Base-by-base conservation (phyloP, 2,113 vertebrate species). In the Carassius carassius region DNA sequence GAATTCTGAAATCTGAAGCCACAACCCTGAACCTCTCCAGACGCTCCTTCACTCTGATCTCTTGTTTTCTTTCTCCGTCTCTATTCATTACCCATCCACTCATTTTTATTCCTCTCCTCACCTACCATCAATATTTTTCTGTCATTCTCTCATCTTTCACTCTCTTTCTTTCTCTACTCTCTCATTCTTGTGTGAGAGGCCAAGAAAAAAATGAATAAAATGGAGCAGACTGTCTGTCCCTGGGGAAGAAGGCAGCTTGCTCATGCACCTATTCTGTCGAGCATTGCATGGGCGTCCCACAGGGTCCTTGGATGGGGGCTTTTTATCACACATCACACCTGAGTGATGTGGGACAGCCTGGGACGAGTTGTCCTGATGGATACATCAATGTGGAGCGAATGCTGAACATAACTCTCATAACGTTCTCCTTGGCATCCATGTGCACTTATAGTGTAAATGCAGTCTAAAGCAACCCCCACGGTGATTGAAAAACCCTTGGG, bases 161-260 rank as follows among this genome's bases (percentile, higher is more conserved):
- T 75, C 76, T 75, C 83, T 89, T 87, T 85, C 78, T 84, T 86
- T 81, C 89, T 89, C 88, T 89, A 69, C 54, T 37, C 25, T 44
- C 58, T 32, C 23, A 81, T 56, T 78, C 81, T 74, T 72, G n/a
- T 13, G 49, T 37, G 65, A 78, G 56, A 73, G 67, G 16, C 23
- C 3, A 72, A 70, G 70, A 89, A 85, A 86, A 89, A 86, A 63
- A 89, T 92, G 91, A 91, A 89, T 86, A 91, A 92, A 93, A 91
- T 76, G 90, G 86, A 89, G 85, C 80, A 69, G 87, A 82, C 81
- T 54, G 73, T 84, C 90, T 81, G 73, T 84, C 90, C 81, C 83
- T 2, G 6, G 88, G 89, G 89, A 82, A 82, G n/a, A 23, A 1
- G 54, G 37, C 47, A 86, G 87, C 84, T 85, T 86, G 89, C 90